Base-by-base conservation (phyloP, 2,888 invertebrate species). In the Pteria penguin region DNA sequence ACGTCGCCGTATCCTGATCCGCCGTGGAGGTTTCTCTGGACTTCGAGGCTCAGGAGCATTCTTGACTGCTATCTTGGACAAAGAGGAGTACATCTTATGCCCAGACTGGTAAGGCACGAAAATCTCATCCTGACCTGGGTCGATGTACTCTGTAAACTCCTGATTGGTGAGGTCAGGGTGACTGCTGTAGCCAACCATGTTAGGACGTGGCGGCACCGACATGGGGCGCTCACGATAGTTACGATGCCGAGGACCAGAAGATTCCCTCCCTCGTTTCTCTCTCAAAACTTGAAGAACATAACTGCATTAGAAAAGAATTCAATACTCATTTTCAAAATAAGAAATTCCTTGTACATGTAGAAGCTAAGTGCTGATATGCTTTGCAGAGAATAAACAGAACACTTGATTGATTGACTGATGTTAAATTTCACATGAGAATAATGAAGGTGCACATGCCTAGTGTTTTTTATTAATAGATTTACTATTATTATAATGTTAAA, bases 151-250 rank as follows among this genome's bases (percentile, higher is more conserved):
- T 32, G 69, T 67, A 33, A 66, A 77, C 60, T 75, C 66, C 33
- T 79, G 83, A 33, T 75, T 67, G 5, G 84, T 76, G 14, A 88
- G 79, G 69, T 88, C 87, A 24, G 88, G 88, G 66, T 88, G 87
- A 69, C 88, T 88, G 22, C 85, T 84, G 58, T 83, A 83, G 29
- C 80, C 78, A 18, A 74, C 57, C 24, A 72, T 70, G 29, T 80
- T 74, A 14, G 79, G 78, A 54, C 79, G 72, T 22, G 74, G 66
- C 1, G 81, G 79, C 2, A 71, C 74, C 1, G 72, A 71, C 29
- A 75, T 60, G 5, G 65, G 79, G 18, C 68, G 62, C 45, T 75
- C 78, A 62, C 76, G 31, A 36, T 73, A 75, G 75, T 79, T 29
- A 45, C 73, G 78, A 11, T 70, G 55, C 1, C 55, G 73, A 4